Evolutionary conservation across 2,888 invertebrate genomes (phyloP).

Genomic region (Pseudolycoriella hygida): DNA sequence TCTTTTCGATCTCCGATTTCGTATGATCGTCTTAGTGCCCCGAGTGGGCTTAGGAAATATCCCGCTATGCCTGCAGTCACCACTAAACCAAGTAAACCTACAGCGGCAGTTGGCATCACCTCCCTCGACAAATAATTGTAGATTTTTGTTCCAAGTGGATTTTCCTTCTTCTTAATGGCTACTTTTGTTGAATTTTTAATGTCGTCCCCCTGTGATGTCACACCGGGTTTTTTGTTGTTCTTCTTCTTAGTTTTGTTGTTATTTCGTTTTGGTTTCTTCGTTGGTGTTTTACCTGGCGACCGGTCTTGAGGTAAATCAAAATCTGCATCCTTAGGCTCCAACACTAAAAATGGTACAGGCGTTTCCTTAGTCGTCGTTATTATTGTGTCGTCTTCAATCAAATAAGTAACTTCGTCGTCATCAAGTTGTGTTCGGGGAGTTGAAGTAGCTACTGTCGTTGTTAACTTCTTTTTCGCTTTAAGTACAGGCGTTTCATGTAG

Average conservation of each 20-base stretch:
- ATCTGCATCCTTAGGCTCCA: constrained; percentile 15
- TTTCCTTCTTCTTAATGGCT: constrained; percentile 18
- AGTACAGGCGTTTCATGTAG: constrained; percentile 12
- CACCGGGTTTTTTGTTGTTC: constrained; percentile 9
- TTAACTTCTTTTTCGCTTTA: constrained; percentile 21
- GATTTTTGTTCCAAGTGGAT: constrained; percentile 52
- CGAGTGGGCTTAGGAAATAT: constrained; percentile 54
- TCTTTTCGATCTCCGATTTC: constrained; percentile 42
- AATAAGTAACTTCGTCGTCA: constrained; percentile 29
- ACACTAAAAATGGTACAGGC: constrained; percentile 11
- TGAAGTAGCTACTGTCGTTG: constrained; percentile 26
- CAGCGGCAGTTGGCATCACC: constrained; percentile 65
- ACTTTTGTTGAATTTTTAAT: constrained; percentile 7
- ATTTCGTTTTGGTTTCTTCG: constrained; percentile 13
- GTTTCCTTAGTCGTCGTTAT: constrained; percentile 9
- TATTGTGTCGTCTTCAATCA: not conserved
- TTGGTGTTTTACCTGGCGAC: constrained; percentile 11
- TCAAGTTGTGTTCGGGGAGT: constrained; percentile 23
- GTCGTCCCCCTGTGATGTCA: constrained; percentile 7
- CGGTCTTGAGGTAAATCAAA: constrained; percentile 15
- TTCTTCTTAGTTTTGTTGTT: constrained; percentile 11
- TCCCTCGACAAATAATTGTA: constrained; percentile 63
- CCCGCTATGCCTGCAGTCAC: constrained; percentile 58
- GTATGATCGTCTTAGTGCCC: constrained; percentile 45
- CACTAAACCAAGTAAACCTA: constrained; percentile 55